Evolutionary conservation across 2,888 invertebrate species (phyloP), one percentile per base, ranked within the genome.

Genomic region (Nomada flava): DNA sequence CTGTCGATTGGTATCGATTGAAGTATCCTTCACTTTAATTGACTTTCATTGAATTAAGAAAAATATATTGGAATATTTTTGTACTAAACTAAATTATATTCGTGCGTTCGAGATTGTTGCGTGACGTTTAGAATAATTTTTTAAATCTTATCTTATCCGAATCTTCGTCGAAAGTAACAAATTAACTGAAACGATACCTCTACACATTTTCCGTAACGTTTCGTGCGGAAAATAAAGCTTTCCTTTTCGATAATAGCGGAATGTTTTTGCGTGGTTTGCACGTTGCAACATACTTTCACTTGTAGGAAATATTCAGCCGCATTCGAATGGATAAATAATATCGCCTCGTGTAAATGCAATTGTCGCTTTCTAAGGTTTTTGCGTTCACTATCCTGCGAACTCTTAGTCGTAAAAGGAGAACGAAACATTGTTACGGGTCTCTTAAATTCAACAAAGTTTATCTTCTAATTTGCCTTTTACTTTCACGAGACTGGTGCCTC

Each of bases 311-410:
- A 29, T 36, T 59, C 26, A 18, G 55, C 67, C 23, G 7, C 57
- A 47, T 55, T 69, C 52, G 57, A 69, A 26, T 44, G 44, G 20
- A 75, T 60, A 68, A 60, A 50, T 52, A 52, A 52, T 50, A 68
- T 15, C 2, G n/a, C n/a, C 29, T 52, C 13, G 59, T 15, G 50
- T 29, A 36, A 53, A 65, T 18, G 44, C 52, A 55, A 52, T 64
- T 60, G 53, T 67, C 53, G 44, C 73, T 77, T 77, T 77, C 60
- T 62, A 67, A 47, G 29, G 15, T 65, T 53, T 77, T 73, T 47
- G 26, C 18, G 1, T 18, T 4, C 10, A 23, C 11, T 62, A 15
- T 44, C n/a, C 10, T 42, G 26, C 26, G 36, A 20, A 15, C 26
- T 29, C 7, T 63, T 68, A 29, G 18, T 68, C 55, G 68, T 68